These are phyloP conservation scores for Sinelater perroti DNA, from an alignment of 2,888 invertebrate genomes.

Conservation along the genomic window DNA sequence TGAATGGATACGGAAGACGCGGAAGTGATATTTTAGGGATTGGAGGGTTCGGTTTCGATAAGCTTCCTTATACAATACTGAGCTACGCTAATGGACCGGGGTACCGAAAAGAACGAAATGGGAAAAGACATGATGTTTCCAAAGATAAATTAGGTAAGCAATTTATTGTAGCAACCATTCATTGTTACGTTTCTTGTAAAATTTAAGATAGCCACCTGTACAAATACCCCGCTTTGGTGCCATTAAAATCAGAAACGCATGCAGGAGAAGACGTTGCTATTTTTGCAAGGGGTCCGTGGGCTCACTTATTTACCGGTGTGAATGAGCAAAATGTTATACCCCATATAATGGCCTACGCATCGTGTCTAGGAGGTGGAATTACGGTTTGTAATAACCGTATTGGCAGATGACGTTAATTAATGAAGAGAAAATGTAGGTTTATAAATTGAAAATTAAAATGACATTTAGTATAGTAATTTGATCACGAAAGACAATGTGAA, in stretches of 20 bases:
- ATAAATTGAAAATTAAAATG: too few relatives aligned
- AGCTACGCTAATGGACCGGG: conserved; percentile 82
- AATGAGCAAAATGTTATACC: conserved; percentile 83
- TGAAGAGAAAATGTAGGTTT: too few relatives aligned
- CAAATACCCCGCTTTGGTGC: conserved; percentile 68
- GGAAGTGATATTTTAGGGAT: conserved; percentile 68
- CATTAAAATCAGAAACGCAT: conserved; percentile 70
- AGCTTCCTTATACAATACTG: conserved; percentile 72
- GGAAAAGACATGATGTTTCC: conserved; percentile 62
- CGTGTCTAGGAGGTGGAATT: conserved; percentile 73
- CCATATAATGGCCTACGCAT: conserved; percentile 76
- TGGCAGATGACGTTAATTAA: too few relatives aligned
- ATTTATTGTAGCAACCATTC: neutral
- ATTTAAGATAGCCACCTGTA: conserved; percentile 60
- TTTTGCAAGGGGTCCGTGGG: conserved; percentile 79
- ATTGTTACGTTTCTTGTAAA: neutral
- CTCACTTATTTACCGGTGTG: conserved; percentile 81
- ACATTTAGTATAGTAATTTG: too few relatives aligned
- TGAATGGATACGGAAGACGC: conserved; percentile 77
- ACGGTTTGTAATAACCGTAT: conserved; percentile 43
- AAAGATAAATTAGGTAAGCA: conserved; percentile 51
- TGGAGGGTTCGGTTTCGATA: conserved; percentile 64
- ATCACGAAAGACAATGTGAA: too few relatives aligned
- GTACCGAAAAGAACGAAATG: conserved; percentile 57
- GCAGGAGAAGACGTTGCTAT: conserved; percentile 84